Evolutionary conservation across 2,888 invertebrate genomes (phyloP), one percentile per base, ranked within the genome.

Genomic region (Drosophila testacea): DNA sequence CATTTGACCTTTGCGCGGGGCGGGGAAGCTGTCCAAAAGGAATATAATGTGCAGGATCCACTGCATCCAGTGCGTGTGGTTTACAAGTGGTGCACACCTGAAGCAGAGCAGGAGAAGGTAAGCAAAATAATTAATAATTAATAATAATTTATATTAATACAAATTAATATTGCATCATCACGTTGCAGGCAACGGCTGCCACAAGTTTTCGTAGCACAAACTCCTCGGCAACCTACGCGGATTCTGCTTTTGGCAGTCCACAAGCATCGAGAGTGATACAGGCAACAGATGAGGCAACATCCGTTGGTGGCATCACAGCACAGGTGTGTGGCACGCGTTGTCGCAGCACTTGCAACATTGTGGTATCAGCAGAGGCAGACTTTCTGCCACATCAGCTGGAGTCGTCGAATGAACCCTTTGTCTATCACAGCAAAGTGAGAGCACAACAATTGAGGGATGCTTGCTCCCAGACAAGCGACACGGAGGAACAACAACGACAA

Each of bases 261-360:
- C 91, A 90, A 61, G 81, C 88, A 36, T 91, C 91, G 27, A 59
- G 85, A 88, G 34, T 56, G 66, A 3, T 79, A 44, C 69, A 67
- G 13, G 54, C 69, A 11, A 7, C 50, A 7, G 50, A 36, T 4
- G 36, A 22, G 30, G 6, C 36, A 59, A 6, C 38, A 61, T 11
- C 28, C 62, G 1, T 32, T 13, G 6, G 46, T 0, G 87, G 79
- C 0, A 65, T 75, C 13, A 74, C 78, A 0, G 77, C 88, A 1
- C 86, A 82, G 36, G 66, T 85, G 42, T 91, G 91, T 51, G 92
- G 92, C 41, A 91, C 92, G 30, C 88, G 92, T 57, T 95, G 95
- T 84, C 94, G 93, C 72, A 95, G 95, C 91, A 95, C 95, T 0
- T 95, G 95, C 87, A 95, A 94, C 85, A 95, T 96, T 61, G 94